Evolutionary conservation across 2,888 invertebrate species (phyloP).

Genomic region (Habrosyne pyritoides): DNA sequence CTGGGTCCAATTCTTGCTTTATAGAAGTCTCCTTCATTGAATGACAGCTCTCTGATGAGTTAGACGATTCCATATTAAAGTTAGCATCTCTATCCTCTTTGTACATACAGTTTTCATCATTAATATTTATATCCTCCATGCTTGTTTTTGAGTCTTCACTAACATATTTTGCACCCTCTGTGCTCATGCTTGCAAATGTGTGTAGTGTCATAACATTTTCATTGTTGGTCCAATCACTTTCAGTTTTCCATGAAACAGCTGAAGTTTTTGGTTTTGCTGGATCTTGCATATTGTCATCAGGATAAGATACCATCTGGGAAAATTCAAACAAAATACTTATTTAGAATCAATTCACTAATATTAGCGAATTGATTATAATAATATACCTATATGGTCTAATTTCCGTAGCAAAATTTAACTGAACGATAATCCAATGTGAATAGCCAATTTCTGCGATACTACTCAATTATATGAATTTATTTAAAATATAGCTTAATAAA

Average conservation of each 20-base stretch:
- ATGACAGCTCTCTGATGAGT: conserved; percentile 78
- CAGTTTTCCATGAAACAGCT: conserved; percentile 73
- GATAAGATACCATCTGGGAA: conserved; percentile 70
- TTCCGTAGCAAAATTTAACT: too few relatives aligned
- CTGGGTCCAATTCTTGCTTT: conserved; percentile 64
- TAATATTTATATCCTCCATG: conserved; percentile 74
- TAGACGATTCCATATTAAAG: conserved; percentile 79
- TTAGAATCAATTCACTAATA: too few relatives aligned
- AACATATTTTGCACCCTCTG: conserved; percentile 69
- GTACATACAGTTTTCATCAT: conserved; percentile 76
- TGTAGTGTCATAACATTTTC: conserved; percentile 71
- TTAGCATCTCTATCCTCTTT: conserved; percentile 77
- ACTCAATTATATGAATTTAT: too few relatives aligned
- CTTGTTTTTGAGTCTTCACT: conserved; percentile 78
- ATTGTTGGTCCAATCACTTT: conserved; percentile 67
- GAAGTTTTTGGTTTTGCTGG: conserved; percentile 77
- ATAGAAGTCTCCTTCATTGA: conserved; percentile 70
- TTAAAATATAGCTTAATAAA: too few relatives aligned
- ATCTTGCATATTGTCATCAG: conserved; percentile 74
- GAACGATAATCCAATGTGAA: too few relatives aligned
- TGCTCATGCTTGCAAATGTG: conserved; percentile 62
- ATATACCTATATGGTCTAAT: too few relatives aligned
- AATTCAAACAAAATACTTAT: conserved; percentile 7
- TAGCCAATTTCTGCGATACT: too few relatives aligned
- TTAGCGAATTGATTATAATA: too few relatives aligned